These are phyloP conservation scores for Calonectris borealis DNA, from an alignment of 2,113 vertebrate species.

Conservation along the genomic window DNA sequence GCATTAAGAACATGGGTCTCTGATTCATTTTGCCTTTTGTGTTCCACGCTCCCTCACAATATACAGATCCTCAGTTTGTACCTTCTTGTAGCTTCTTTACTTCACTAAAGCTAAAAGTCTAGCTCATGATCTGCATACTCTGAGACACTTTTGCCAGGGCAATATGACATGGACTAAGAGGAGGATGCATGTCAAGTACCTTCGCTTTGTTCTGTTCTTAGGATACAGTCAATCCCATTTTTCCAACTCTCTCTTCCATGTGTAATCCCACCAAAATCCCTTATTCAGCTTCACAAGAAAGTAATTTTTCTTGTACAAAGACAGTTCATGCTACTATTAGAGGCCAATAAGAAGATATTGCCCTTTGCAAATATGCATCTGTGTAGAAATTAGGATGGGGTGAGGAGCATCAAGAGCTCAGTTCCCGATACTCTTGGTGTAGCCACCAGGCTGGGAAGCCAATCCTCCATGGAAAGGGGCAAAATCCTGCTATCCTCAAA, in stretches of 20 bases:
- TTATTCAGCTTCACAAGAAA: not conserved
- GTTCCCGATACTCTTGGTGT: not conserved
- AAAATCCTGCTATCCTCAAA: not conserved
- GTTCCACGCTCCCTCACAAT: not conserved
- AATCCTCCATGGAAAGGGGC: not conserved
- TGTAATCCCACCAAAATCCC: not conserved
- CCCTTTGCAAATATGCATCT: not conserved
- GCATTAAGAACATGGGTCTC: not conserved
- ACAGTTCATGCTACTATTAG: not conserved
- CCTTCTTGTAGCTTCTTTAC: not conserved
- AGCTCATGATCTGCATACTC: not conserved
- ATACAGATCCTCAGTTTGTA: not conserved
- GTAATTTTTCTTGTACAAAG: not conserved
- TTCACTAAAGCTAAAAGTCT: not conserved
- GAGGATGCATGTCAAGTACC: not conserved
- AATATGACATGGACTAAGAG: not conserved
- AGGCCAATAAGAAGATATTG: not conserved
- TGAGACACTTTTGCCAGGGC: not conserved
- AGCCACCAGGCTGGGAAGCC: not conserved
- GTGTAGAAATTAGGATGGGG: not conserved
- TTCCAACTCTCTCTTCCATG: not conserved
- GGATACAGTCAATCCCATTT: not conserved
- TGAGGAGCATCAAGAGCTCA: not conserved
- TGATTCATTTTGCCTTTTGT: not conserved
- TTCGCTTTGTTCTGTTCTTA: not conserved